Evolutionary conservation across 2,797 vertebrate genomes (phyloP).

Genomic region (Microtus obscurus): DNA sequence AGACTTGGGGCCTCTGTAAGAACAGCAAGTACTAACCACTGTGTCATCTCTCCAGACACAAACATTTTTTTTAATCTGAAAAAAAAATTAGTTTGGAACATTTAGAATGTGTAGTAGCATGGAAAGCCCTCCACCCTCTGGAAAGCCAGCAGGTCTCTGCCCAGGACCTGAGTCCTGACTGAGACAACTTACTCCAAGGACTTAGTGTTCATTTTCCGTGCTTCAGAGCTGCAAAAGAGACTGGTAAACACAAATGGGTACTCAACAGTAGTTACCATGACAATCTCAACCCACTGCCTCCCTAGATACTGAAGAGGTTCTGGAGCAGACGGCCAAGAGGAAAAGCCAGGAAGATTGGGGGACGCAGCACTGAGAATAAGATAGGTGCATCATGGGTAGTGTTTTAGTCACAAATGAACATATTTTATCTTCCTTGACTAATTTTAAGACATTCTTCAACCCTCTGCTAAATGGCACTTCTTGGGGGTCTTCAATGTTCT

Average conservation of each 20-base stretch:
- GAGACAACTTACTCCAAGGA: not conserved
- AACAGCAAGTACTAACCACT: not conserved
- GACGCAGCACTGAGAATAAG: not conserved
- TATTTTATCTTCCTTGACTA: not conserved
- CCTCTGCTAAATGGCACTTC: not conserved
- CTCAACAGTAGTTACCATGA: not conserved
- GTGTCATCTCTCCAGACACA: not conserved
- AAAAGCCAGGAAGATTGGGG: not conserved
- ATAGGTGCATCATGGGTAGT: rapidly evolving
- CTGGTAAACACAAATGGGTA: not conserved
- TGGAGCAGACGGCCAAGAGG: not conserved
- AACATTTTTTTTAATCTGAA: too few species aligned
- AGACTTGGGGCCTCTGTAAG: not conserved
- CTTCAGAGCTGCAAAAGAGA: not conserved
- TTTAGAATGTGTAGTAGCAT: not conserved
- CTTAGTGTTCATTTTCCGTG: not conserved
- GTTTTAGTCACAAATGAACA: not conserved
- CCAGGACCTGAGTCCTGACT: not conserved
- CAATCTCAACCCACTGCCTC: not conserved
- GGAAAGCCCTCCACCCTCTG: not conserved
- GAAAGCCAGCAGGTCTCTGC: not conserved
- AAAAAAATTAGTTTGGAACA: not conserved
- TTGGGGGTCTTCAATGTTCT: not conserved
- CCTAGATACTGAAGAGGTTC: slow-evolving; percentile 5
- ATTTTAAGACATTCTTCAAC: not conserved